Conservation (phyloP, 2,113 vertebrate species). For the Mus musculus region DNA sequence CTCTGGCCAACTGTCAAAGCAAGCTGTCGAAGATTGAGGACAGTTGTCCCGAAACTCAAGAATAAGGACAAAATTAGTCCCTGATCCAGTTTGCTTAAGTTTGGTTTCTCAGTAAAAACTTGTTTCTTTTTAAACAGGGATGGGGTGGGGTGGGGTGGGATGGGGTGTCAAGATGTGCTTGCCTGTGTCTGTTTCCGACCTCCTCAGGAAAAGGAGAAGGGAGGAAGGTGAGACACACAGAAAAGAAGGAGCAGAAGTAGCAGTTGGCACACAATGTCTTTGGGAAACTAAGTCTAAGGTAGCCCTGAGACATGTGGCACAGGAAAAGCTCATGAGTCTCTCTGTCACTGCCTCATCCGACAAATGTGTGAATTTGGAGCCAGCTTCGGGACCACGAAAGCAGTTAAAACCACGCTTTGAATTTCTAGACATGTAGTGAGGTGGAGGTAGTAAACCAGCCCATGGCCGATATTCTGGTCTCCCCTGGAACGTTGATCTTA, state of each 20-base stretch:
- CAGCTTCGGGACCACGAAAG: background rate
- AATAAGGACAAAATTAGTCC: background rate
- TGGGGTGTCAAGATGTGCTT: background rate
- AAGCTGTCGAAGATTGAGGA: background rate
- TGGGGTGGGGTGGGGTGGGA: no score
- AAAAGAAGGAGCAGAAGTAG: fast-evolving
- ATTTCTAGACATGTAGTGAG: background rate
- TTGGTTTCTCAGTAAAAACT: slow-evolving; percentile 8
- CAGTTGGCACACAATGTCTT: background rate
- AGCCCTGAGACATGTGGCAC: fast-evolving
- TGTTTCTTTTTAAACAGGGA: background rate
- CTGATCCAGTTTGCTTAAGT: background rate
- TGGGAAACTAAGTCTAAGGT: fast-evolving
- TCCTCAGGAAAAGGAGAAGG: background rate
- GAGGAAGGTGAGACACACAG: background rate
- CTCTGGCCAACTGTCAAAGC: background rate
- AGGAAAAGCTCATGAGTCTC: background rate
- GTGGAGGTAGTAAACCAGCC: background rate
- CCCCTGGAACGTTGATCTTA: background rate
- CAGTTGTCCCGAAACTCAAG: background rate
- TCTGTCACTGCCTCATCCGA: background rate
- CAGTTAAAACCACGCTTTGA: background rate
- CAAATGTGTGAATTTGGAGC: background rate
- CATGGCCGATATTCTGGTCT: background rate
- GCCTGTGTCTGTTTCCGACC: background rate